These are phyloP conservation scores for Rafetus swinhoei DNA, from an alignment of 2,113 vertebrate species.

Conservation along the genomic window DNA sequence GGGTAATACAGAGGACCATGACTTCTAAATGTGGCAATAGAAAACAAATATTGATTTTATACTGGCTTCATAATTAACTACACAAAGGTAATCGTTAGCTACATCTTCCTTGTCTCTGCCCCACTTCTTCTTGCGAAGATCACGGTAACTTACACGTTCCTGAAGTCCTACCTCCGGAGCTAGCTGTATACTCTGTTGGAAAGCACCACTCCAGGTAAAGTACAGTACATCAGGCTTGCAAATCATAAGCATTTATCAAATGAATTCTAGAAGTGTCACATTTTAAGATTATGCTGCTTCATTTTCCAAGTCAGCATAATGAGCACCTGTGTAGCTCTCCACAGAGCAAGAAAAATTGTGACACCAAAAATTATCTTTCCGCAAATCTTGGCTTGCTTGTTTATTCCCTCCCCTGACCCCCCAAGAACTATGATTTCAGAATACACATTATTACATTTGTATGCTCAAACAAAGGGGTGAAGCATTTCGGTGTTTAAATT, in stretches of 20 bases:
- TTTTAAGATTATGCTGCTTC: slow-evolving; percentile 23
- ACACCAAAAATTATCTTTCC: slow-evolving; percentile 8
- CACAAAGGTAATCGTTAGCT: background rate
- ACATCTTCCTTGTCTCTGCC: background rate
- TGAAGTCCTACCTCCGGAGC: background rate
- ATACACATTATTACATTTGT: background rate
- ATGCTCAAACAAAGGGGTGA: background rate
- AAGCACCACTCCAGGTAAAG: background rate
- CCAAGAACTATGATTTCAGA: background rate
- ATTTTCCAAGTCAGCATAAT: slow-evolving; percentile 44
- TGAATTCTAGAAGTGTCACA: slow-evolving; percentile 4
- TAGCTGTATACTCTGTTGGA: background rate
- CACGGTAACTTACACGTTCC: background rate
- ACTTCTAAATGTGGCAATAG: background rate
- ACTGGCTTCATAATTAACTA: background rate
- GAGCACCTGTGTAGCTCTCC: slow-evolving; percentile 14
- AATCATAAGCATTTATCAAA: slow-evolving; percentile 37
- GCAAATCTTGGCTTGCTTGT: background rate
- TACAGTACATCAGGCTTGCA: background rate
- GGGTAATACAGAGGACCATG: background rate
- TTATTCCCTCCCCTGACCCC: background rate
- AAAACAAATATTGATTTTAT: background rate
- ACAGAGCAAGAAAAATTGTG: background rate
- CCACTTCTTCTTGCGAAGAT: background rate
- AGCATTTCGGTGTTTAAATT: background rate